These are phyloP conservation scores for Drosophila elegans DNA, from an alignment of 1,140 invertebrate species.

Conservation along the genomic window DNA sequence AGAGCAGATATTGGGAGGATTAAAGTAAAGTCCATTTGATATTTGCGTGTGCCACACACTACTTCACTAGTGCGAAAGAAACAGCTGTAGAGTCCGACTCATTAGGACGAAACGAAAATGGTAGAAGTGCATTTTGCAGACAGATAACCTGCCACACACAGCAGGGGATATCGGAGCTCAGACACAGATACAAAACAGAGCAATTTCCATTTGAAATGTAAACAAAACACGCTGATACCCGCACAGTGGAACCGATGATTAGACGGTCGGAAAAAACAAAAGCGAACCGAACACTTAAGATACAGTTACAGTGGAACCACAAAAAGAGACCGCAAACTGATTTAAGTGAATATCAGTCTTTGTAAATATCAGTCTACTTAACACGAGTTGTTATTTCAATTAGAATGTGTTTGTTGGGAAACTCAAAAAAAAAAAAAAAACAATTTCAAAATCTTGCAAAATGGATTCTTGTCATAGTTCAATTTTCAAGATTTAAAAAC, in stretches of 20 bases:
- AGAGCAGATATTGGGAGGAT: conserved; percentile 10
- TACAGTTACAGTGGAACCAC: conserved; percentile 24
- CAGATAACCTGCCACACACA: conserved; percentile 24
- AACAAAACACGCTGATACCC: conserved; percentile 73
- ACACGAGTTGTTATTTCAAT: neutral
- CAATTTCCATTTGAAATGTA: conserved; percentile 76
- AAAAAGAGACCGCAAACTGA: neutral
- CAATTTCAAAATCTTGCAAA: no score
- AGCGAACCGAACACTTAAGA: conserved; percentile 46
- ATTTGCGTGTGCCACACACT: conserved; percentile 63
- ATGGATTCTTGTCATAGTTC: no score
- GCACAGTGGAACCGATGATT: conserved; percentile 60
- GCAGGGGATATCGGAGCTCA: conserved; percentile 48
- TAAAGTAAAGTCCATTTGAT: conserved; percentile 35
- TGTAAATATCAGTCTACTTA: no score
- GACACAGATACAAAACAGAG: conserved; percentile 45
- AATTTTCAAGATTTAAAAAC: no score
- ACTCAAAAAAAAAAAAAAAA: no score
- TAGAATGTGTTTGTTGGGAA: no score
- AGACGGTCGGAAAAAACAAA: conserved; percentile 27
- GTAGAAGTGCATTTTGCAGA: conserved; percentile 71
- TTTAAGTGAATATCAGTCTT: conserved; percentile 2
- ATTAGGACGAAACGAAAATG: conserved; percentile 57
- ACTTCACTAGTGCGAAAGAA: conserved; percentile 10
- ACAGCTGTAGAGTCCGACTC: conserved; percentile 25